Evolutionary conservation across 2,888 invertebrate species (phyloP), one percentile per base, ranked within the genome.

Genomic region (Philaethria dido): DNA sequence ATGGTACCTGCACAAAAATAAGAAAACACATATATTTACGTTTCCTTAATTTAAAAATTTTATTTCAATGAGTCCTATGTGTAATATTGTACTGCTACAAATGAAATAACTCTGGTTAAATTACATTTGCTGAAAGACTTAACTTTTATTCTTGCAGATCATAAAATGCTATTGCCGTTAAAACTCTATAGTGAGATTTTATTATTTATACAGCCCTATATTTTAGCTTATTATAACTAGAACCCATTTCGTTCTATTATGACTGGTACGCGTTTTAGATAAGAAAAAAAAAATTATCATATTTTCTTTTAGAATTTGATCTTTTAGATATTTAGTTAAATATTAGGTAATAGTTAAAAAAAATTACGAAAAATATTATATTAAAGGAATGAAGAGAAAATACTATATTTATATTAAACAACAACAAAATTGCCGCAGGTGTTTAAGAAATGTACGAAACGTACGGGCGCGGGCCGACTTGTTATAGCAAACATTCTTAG

Each of bases 401-500:
- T 14, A 14, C 1, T 3, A 4, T n/a, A n/a, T 1, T 42, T 14
- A n/a, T n/a, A 14, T n/a, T n/a, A 22, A 8, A 29, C 16, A 16
- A 11, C 29, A 29, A 33, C 3, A 5, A 16, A 20, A 0, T 52
- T 52, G 9, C 29, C 9, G 16, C 5, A 16, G 29, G 5, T 52
- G 33, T 52, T 52, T 52, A 33, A 52, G 11, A 52, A 29, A 29
- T 50, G n/a, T 50, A 9, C 25, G 14, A 22, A 25, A 25, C 14
- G 22, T 50, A 25, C 50, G 25, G n/a, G n/a, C n/a, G n/a, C n/a
- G n/a, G n/a, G 29, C 16, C 29, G 29, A 29, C 16, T 52, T 5
- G 16, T 52, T 50, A 16, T 29, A 52, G 29, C 29, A 52, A 1
- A 11, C 29, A 18, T 45, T 52, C 16, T 52, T 52, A 52, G 29